These are phyloP conservation scores for Dinoponera quadriceps DNA, from an alignment of 1,140 invertebrate genomes.

Conservation along the genomic window DNA sequence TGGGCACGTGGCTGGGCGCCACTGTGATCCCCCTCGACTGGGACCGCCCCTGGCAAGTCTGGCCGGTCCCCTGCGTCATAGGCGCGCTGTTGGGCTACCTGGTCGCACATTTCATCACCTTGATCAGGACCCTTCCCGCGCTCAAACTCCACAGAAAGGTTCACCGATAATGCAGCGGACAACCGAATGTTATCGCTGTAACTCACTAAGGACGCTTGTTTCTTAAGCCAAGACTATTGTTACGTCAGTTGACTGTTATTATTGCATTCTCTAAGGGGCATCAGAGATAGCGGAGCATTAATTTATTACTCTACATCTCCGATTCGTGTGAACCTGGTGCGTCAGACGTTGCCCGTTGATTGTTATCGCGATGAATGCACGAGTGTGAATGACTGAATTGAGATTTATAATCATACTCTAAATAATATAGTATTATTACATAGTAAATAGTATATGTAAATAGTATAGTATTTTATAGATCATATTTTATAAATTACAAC, in stretches of 20 bases:
- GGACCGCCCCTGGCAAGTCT: slow-evolving; percentile 95
- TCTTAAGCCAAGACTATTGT: background rate
- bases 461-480: background rate
- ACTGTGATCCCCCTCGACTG: slow-evolving; percentile 96
- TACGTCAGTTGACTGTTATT: background rate
- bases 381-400: no score
- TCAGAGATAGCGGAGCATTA: background rate
- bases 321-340: background rate
- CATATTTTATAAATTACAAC: background rate
- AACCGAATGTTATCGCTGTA: background rate
- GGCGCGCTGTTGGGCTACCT: slow-evolving; percentile 90
- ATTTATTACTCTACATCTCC: background rate
- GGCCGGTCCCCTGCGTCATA: slow-evolving; percentile 92
- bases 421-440: slow-evolving; percentile 5
- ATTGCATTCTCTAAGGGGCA: background rate
- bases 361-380: background rate
- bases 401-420: background rate
- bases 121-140: slow-evolving; percentile 81
- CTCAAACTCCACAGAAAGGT: slow-evolving; percentile 72
- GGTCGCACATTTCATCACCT: slow-evolving; percentile 86
- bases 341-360: background rate
- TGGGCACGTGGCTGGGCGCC: slow-evolving; percentile 95
- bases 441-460: background rate
- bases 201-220: background rate
- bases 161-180: slow-evolving; percentile 59